These are phyloP conservation scores for Grus americana DNA, from an alignment of 2,113 vertebrate genomes.

Conservation along the genomic window DNA sequence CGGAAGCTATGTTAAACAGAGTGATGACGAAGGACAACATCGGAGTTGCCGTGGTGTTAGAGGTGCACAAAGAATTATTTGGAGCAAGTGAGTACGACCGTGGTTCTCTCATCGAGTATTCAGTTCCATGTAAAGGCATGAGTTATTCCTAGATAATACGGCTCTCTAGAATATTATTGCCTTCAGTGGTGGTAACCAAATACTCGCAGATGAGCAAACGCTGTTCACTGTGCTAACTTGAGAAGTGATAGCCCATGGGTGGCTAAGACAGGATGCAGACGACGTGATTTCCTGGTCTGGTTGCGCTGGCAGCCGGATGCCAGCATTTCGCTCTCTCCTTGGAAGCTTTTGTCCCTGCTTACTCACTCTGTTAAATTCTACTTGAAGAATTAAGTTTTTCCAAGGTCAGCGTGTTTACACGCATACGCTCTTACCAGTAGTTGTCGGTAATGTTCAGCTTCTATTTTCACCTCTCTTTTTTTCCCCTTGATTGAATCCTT, in stretches of 20 bases:
- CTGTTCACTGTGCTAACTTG: neutral
- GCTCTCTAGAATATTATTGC: neutral
- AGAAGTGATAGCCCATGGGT: fast-evolving
- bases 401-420: neutral
- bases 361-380: neutral
- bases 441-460: neutral
- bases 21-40: slow-evolving; percentile 99
- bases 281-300: neutral
- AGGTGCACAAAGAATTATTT: slow-evolving; percentile 92
- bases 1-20: slow-evolving; percentile 97
- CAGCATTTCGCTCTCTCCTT: neutral
- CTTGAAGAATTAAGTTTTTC: neutral
- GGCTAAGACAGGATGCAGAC: neutral
- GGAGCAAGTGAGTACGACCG: slow-evolving; percentile 77
- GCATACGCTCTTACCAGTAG: neutral
- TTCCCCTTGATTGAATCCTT: neutral
- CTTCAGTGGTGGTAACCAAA: neutral
- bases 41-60: slow-evolving; percentile 91
- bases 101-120: fast-evolving
- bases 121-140: fast-evolving
- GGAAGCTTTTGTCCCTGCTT: neutral
- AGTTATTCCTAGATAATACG: neutral
- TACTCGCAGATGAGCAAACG: neutral
- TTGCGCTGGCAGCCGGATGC: neutral
- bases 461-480: neutral